phyloP scores from a whole-genome alignment of 2,888 invertebrate species.

The Furcula furcula region DNA sequence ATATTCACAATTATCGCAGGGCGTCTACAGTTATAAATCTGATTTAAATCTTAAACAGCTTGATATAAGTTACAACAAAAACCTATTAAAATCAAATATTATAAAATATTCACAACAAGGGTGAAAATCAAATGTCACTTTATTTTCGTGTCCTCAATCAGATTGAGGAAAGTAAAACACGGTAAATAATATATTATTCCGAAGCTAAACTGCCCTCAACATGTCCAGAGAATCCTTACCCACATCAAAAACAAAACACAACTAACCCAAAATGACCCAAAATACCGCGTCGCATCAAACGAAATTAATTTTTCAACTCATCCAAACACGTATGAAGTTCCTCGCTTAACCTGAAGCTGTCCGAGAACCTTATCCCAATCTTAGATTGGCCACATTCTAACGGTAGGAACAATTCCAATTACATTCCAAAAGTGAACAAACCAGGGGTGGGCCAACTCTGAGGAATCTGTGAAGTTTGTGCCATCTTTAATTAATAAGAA shows the following conservation, averaged over 20 bases:
- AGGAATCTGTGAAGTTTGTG: slow-evolving; percentile 61
- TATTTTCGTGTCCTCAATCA: too few relatives aligned
- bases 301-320: slow-evolving; percentile 35
- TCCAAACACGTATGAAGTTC: slow-evolving; percentile 34
- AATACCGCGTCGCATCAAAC: slow-evolving; percentile 15
- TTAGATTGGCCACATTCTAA: slow-evolving; percentile 69
- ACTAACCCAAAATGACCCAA: slow-evolving; percentile 3
- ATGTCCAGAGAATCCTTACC: neutral
- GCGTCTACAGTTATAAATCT: too few relatives aligned
- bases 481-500: slow-evolving; percentile 65
- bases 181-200: neutral
- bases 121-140: too few relatives aligned
- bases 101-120: too few relatives aligned
- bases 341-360: slow-evolving; percentile 38
- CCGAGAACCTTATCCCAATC: slow-evolving; percentile 52
- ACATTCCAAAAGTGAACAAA: slow-evolving; percentile 57
- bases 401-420: slow-evolving; percentile 71
- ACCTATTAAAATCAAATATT: too few relatives aligned
- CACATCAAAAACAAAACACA: slow-evolving; percentile 2
- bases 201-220: neutral
- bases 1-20: too few relatives aligned
- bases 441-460: slow-evolving; percentile 49
- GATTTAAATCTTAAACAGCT: too few relatives aligned
- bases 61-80: too few relatives aligned
- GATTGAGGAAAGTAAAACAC: neutral